Conservation (phyloP, 2,113 vertebrate genomes). For the Papio anubis region DNA sequence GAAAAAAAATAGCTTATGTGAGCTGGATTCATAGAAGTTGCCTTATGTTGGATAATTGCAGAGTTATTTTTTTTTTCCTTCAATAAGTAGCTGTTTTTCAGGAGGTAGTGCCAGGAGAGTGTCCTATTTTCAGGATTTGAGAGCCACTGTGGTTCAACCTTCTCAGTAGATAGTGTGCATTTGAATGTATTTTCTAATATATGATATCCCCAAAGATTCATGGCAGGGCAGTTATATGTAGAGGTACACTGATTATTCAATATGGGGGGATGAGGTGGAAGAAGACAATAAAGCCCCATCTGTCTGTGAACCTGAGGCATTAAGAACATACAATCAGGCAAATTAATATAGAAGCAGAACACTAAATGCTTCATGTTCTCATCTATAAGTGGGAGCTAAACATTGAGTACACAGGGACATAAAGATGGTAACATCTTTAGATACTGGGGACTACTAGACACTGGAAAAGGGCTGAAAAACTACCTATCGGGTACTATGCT, state of each 20-base stretch:
- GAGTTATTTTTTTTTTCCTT: neutral
- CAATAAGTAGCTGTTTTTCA: slow-evolving; percentile 23
- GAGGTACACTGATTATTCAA: neutral
- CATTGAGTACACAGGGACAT: no score
- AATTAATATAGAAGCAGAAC: no score
- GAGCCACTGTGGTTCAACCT: slow-evolving; percentile 25
- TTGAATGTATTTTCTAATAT: slow-evolving; percentile 52
- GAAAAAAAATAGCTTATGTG: slow-evolving; percentile 72
- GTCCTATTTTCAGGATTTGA: slow-evolving; percentile 57
- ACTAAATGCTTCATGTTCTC: no score
- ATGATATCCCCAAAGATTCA: slow-evolving; percentile 20
- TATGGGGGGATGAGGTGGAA: neutral
- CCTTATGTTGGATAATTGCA: slow-evolving; percentile 75
- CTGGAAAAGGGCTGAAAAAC: no score
- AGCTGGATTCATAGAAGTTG: slow-evolving; percentile 76
- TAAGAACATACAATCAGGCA: neutral
- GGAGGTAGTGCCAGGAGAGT: slow-evolving; percentile 7
- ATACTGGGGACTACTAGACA: no score
- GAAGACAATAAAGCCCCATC: neutral
- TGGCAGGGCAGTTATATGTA: neutral
- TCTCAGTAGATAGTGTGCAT: neutral
- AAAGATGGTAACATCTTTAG: no score
- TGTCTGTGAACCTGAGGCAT: neutral
- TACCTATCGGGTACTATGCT: no score
- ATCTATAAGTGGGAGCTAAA: no score